Evolutionary conservation across 2,113 vertebrate genomes (phyloP).

Genomic region (Martes martes): DNA sequence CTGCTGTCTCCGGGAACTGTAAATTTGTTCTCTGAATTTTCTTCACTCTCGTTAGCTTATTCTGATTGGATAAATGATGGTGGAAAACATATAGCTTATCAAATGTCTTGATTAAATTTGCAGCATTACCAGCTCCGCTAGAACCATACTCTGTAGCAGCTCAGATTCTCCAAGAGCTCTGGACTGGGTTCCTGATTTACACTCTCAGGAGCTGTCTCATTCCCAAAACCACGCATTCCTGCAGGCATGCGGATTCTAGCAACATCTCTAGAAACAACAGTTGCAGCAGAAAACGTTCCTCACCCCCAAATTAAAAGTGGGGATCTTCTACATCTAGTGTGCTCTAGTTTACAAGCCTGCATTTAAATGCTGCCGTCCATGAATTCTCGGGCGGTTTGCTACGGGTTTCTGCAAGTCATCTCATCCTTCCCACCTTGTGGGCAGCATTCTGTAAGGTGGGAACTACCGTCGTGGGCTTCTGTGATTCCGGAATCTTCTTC

Average conservation of each 20-base stretch:
- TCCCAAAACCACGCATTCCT: neutral
- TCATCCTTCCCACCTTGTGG: rapidly evolving
- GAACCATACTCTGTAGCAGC: rapidly evolving
- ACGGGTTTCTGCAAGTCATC: too few species aligned
- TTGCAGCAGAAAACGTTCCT: neutral
- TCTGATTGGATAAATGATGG: neutral
- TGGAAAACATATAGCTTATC: neutral
- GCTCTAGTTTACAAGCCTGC: neutral
- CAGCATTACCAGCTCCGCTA: rapidly evolving
- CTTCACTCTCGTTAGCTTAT: neutral
- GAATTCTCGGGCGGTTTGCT: too few species aligned
- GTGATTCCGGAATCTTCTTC: neutral
- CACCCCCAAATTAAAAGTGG: neutral
- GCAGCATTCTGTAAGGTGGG: neutral
- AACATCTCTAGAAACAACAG: neutral
- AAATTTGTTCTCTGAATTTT: neutral
- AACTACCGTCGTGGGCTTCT: neutral
- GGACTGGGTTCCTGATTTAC: rapidly evolving
- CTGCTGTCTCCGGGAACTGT: neutral
- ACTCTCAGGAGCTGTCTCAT: neutral
- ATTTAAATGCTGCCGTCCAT: neutral
- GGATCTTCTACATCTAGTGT: neutral
- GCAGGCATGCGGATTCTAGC: neutral
- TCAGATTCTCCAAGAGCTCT: rapidly evolving
- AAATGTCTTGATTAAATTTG: neutral